Percentiles rank a stretch among this genome's conserved stretches.
Conservation (phyloP, 1,140 invertebrate species). For the Drosophila pseudoananassae region DNA sequence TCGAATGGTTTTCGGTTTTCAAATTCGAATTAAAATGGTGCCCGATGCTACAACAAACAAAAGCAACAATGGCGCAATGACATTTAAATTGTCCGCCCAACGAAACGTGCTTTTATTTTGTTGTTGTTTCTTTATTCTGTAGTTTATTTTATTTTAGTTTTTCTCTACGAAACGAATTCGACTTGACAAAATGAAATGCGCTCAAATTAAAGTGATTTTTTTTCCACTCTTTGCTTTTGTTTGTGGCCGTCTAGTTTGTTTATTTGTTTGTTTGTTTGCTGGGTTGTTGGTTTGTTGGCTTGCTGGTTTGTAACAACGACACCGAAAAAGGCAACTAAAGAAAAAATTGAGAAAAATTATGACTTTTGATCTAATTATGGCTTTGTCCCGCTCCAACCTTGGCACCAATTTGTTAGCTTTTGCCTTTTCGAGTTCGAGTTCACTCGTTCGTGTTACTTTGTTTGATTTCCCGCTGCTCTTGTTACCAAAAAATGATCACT, state of each 20-base stretch:
- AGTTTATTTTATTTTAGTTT: constrained; percentile 1
- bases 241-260: constrained; percentile 11
- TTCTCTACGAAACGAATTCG: constrained; percentile 27
- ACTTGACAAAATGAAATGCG: constrained; percentile 78
- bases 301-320: constrained; percentile 30
- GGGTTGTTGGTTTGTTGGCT: constrained; percentile 31
- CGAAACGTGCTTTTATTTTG: constrained; percentile 34
- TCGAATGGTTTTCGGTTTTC: constrained; percentile 25
- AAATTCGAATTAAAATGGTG: constrained; percentile 50
- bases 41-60: background rate
- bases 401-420: constrained; percentile 56
- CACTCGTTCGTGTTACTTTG: constrained; percentile 1
- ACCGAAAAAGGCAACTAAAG: constrained; percentile 27
- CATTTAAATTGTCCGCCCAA: constrained; percentile 65
- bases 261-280: constrained; percentile 27
- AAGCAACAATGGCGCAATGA: constrained; percentile 65
- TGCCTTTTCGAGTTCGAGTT: constrained; percentile 9
- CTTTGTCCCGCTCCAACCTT: constrained; percentile 69
- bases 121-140: too few relatives aligned
- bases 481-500: too few relatives aligned
- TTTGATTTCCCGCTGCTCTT: constrained; percentile 11
- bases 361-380: constrained; percentile 79
- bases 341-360: constrained; percentile 74
- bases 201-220: constrained; percentile 69
- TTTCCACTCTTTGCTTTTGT: constrained; percentile 8